phyloP scores from a whole-genome alignment of 2,888 invertebrate species.

The Aphidoletes aphidimyza region DNA sequence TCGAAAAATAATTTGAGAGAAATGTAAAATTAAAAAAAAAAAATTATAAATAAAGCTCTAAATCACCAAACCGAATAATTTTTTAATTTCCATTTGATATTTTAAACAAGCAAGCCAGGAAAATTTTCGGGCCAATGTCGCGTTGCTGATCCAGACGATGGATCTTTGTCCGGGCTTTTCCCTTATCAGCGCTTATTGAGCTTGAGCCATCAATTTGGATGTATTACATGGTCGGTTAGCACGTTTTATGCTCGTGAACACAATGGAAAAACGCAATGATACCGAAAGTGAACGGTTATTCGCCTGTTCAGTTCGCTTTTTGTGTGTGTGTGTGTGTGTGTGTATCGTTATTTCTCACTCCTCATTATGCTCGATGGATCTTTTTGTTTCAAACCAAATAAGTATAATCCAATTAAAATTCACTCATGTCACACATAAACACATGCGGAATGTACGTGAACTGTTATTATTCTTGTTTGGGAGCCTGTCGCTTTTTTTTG shows the following conservation, averaged over 20 bases:
- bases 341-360: not conserved
- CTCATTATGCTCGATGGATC: not conserved
- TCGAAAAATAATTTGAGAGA: no score
- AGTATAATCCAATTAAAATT: slow-evolving; percentile 56
- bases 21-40: no score
- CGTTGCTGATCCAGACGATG: not conserved
- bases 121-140: not conserved
- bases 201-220: slow-evolving; percentile 6
- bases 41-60: not conserved
- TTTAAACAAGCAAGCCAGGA: slow-evolving; percentile 6
- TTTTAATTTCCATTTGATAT: slow-evolving; percentile 16
- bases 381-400: slow-evolving; percentile 55
- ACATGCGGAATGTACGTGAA: slow-evolving; percentile 51
- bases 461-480: slow-evolving; percentile 6
- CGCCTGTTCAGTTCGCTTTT: not conserved
- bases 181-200: not conserved
- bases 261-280: slow-evolving; percentile 21
- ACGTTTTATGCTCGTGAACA: slow-evolving; percentile 40
- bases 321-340: no score
- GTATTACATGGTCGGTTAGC: slow-evolving; percentile 28
- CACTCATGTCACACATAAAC: slow-evolving; percentile 56
- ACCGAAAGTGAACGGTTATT: slow-evolving; percentile 9
- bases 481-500: not conserved
- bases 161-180: not conserved
- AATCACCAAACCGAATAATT: slow-evolving; percentile 47